Conservation (phyloP, 2,888 invertebrate species). For the Netelia virgata region DNA sequence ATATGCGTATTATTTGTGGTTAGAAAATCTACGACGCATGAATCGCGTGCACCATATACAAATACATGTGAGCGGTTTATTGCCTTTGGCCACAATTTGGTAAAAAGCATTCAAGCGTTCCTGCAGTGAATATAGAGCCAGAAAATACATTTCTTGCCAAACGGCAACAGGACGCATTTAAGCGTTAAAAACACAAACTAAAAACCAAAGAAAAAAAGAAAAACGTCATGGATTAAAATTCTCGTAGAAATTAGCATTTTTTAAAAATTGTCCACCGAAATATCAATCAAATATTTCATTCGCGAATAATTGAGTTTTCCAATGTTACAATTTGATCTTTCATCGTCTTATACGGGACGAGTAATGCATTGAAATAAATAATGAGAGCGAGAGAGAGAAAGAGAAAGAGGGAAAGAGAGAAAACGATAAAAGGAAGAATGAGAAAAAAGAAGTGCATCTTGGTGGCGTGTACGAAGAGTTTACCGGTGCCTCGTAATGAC, state of each 20-base stretch:
- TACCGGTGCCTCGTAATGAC: slow-evolving; percentile 67
- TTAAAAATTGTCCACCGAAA: neutral
- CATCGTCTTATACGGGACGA: slow-evolving; percentile 30
- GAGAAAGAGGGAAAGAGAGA: neutral
- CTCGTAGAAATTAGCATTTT: neutral
- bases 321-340: slow-evolving; percentile 42
- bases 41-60: too few relatives aligned
- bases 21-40: too few relatives aligned
- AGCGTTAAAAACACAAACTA: too few relatives aligned
- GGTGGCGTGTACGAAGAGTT: slow-evolving; percentile 62
- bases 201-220: too few relatives aligned
- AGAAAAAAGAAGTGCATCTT: slow-evolving; percentile 43
- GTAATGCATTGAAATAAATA: slow-evolving; percentile 26
- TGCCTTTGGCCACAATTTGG: too few relatives aligned
- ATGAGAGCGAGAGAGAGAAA: slow-evolving; percentile 4
- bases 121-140: too few relatives aligned
- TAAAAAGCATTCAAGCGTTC: too few relatives aligned
- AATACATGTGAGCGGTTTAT: too few relatives aligned
- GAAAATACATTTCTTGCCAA: too few relatives aligned
- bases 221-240: neutral
- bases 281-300: slow-evolving; percentile 2
- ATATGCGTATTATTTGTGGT: too few relatives aligned
- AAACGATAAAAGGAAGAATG: slow-evolving; percentile 11
- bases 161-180: too few relatives aligned
- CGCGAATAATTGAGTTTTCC: slow-evolving; percentile 26